These are phyloP conservation scores for Lethocerus indicus DNA, from an alignment of 1,140 invertebrate genomes.

Conservation along the genomic window DNA sequence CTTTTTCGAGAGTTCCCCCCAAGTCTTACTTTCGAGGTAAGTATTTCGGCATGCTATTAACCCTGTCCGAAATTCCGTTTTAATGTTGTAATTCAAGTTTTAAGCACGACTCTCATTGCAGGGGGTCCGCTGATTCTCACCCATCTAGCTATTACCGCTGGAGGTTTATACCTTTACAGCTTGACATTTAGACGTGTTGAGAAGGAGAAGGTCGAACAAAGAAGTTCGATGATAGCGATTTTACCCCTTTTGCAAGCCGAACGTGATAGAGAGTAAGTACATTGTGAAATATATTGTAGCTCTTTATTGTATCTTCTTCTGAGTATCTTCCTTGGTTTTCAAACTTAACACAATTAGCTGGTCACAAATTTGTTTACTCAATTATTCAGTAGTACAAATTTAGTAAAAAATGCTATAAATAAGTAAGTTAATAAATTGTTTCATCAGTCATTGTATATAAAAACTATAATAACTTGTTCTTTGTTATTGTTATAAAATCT, in stretches of 20 bases:
- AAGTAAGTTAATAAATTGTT: too few species aligned
- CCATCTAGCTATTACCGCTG: constrained; percentile 38
- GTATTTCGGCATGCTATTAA: constrained; percentile 13
- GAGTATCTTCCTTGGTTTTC: too few species aligned
- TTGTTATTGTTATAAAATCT: too few species aligned
- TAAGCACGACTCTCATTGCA: constrained; percentile 20
- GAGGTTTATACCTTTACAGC: constrained; percentile 36
- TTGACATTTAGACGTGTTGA: constrained; percentile 31
- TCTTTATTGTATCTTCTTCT: background rate
- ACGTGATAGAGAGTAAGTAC: constrained; percentile 34
- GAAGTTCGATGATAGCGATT: constrained; percentile 52
- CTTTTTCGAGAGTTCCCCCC: constrained; percentile 49
- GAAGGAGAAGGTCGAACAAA: constrained; percentile 47
- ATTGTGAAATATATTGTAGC: too few species aligned
- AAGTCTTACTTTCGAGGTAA: constrained; percentile 44
- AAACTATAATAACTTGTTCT: too few species aligned
- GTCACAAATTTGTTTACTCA: too few species aligned
- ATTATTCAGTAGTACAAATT: too few species aligned
- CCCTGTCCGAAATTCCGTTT: background rate
- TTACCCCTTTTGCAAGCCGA: constrained; percentile 62
- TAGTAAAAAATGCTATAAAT: too few species aligned
- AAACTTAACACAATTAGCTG: too few species aligned
- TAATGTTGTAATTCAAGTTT: background rate
- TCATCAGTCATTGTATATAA: too few species aligned
- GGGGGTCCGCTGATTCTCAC: constrained; percentile 37